These are phyloP conservation scores for Lamellibrachia columna DNA, from an alignment of 2,888 invertebrate genomes.

Conservation along the genomic window DNA sequence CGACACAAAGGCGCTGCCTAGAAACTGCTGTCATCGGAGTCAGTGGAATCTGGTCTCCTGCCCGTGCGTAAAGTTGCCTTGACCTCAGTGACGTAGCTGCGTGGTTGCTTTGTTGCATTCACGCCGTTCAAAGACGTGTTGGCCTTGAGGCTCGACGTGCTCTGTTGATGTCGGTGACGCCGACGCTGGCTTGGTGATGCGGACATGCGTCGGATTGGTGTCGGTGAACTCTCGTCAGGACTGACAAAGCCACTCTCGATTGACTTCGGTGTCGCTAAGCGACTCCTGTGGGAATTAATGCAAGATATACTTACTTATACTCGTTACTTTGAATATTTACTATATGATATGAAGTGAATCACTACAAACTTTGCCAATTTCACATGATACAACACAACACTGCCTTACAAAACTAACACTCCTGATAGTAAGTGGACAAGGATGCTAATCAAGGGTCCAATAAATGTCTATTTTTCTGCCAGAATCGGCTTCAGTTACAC, in stretches of 20 bases:
- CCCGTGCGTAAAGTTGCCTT: neutral
- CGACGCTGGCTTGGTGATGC: constrained; percentile 20
- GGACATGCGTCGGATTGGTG: constrained; percentile 20
- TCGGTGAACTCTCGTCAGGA: constrained; percentile 23
- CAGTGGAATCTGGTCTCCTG: neutral
- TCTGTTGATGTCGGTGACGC: neutral
- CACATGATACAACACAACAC: too few relatives aligned
- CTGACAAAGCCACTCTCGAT: constrained; percentile 26
- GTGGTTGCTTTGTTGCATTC: neutral
- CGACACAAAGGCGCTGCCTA: neutral
- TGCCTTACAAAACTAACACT: too few relatives aligned
- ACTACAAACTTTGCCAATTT: too few relatives aligned
- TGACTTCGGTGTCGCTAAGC: neutral
- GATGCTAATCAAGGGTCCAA: too few relatives aligned
- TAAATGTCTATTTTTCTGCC: too few relatives aligned
- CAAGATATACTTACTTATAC: neutral
- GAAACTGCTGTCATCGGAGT: neutral
- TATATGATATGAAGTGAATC: neutral
- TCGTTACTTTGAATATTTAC: neutral
- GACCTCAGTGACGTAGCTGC: neutral
- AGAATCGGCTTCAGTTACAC: too few relatives aligned
- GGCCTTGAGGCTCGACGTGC: neutral
- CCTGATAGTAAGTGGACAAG: too few relatives aligned
- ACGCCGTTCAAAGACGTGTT: neutral
- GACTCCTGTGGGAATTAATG: neutral